These are phyloP conservation scores for Tetropium fuscum DNA, from an alignment of 2,888 invertebrate species.

Conservation along the genomic window DNA sequence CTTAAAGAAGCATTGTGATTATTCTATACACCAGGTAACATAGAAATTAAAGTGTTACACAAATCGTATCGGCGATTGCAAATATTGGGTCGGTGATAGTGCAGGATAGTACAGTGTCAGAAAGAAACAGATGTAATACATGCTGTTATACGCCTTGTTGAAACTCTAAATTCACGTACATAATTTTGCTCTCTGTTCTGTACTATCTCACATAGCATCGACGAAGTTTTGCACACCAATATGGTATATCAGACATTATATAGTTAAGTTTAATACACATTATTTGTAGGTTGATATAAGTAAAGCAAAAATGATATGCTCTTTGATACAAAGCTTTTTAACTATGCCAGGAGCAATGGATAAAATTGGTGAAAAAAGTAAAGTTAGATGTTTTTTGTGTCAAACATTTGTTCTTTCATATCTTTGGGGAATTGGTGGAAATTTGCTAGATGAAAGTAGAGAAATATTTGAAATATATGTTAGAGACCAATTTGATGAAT, in stretches of 20 bases:
- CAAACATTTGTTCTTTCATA: conserved; percentile 86
- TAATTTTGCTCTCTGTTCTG: no score
- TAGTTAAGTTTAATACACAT: conserved; percentile 3
- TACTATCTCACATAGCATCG: no score
- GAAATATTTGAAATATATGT: conserved; percentile 78
- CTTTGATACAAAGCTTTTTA: conserved; percentile 78
- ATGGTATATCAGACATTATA: no score
- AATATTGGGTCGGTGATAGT: no score
- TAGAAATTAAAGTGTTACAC: no score
- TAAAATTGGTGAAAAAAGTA: conserved; percentile 70
- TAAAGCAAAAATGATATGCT: conserved; percentile 82
- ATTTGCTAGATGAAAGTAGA: conserved; percentile 78
- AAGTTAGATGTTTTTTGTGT: conserved; percentile 74
- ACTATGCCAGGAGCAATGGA: conserved; percentile 69
- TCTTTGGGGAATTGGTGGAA: conserved; percentile 90
- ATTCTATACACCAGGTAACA: conserved; percentile 80
- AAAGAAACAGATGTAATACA: no score
- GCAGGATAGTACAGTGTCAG: no score
- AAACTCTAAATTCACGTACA: no score
- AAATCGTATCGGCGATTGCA: no score
- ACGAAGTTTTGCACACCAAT: no score
- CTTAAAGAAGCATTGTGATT: conserved; percentile 76
- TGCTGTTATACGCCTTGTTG: no score
- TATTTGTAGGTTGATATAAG: conserved; percentile 81
- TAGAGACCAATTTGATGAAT: conserved; percentile 77